A percentile compares a stretch with the other conserved stretches of the same genome.
Conservation (phyloP, 2,113 vertebrate genomes). For the Cnemophilus loriae region DNA sequence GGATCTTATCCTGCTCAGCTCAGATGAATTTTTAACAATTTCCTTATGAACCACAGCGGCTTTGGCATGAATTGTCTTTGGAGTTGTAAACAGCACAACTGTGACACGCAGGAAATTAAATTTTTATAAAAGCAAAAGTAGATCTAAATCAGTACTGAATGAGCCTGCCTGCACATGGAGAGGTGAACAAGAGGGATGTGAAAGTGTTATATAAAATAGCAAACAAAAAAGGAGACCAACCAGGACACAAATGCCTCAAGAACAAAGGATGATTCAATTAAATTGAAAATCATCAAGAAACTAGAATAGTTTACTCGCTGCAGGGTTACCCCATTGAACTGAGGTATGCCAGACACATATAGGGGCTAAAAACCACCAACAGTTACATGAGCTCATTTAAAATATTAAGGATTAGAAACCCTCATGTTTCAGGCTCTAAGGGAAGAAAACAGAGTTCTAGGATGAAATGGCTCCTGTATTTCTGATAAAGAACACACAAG, state of each 20-base stretch:
- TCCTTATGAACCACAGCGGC: neutral
- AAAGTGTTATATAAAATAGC: neutral
- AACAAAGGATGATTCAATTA: neutral
- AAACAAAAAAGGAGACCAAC: neutral
- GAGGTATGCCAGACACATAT: neutral
- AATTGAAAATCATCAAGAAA: neutral
- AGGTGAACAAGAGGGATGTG: neutral
- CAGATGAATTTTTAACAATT: conserved; percentile 41
- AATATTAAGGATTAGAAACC: neutral
- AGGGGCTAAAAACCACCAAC: neutral
- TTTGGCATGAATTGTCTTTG: conserved; percentile 41
- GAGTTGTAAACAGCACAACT: conserved; percentile 34
- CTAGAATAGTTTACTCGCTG: neutral
- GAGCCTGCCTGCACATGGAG: neutral
- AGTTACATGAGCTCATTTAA: neutral
- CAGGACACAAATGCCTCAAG: neutral
- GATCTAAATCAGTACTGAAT: conserved; percentile 25
- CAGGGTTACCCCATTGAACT: neutral
- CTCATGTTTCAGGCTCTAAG: neutral
- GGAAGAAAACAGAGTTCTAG: neutral
- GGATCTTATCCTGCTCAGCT: neutral
- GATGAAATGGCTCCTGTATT: neutral
- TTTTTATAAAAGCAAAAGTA: conserved; percentile 38
- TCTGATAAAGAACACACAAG: neutral
- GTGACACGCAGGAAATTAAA: conserved; percentile 39